Evolutionary conservation across 2,888 invertebrate genomes (phyloP).

Genomic region (Netelia inedita): DNA sequence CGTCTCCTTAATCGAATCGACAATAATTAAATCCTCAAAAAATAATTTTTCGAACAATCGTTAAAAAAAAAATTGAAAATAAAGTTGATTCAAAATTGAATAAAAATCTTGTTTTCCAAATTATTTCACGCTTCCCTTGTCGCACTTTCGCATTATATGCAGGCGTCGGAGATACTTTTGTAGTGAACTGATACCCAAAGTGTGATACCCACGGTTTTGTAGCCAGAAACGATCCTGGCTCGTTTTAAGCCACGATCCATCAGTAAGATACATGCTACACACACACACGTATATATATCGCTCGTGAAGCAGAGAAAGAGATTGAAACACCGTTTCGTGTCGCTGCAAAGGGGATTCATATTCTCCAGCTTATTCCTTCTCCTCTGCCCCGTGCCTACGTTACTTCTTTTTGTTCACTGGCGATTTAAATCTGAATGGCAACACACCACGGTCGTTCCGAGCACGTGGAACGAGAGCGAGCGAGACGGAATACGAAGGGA

Average conservation of each 20-base stretch:
- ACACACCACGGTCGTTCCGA: conserved; percentile 80
- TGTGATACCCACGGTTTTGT: conserved; percentile 53
- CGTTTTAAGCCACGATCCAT: conserved; percentile 66
- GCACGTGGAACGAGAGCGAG: conserved; percentile 60
- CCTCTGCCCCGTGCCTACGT: conserved; percentile 50
- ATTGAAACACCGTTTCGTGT: conserved; percentile 80
- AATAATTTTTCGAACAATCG: background rate
- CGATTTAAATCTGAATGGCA: conserved; percentile 85
- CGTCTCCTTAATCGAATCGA: too few species aligned
- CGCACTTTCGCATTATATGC: conserved; percentile 30
- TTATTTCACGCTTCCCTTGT: background rate
- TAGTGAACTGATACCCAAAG: conserved; percentile 49
- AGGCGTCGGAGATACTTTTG: conserved; percentile 28
- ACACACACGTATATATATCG: conserved; percentile 43
- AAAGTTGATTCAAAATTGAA: background rate
- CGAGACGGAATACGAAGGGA: conserved; percentile 57
- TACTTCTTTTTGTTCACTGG: conserved; percentile 75
- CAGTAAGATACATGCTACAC: conserved; percentile 54
- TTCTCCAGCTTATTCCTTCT: conserved; percentile 63
- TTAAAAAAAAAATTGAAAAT: too few species aligned
- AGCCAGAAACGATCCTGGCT: conserved; percentile 59
- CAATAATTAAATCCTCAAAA: background rate
- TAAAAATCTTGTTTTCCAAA: too few species aligned
- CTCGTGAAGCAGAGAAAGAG: conserved; percentile 77
- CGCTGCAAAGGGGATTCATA: conserved; percentile 79